These are phyloP conservation scores for Epizoanthus ramosus DNA, from an alignment of 92 coral and sea anemone species.

Conservation along the genomic window DNA sequence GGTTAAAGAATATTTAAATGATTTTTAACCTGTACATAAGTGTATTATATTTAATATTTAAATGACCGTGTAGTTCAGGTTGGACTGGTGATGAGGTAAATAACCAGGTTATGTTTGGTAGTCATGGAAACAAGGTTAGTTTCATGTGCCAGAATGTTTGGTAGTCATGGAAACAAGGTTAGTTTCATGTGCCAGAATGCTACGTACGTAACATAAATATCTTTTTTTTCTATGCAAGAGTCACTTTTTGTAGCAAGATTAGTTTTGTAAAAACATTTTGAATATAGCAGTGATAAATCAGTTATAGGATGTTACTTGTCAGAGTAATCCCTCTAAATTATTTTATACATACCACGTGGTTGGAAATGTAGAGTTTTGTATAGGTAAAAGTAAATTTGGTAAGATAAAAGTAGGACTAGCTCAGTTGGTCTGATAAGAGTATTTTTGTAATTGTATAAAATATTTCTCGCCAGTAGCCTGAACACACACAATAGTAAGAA, in stretches of 20 bases:
- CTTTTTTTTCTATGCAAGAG: conserved; percentile 66
- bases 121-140: conserved; percentile 4
- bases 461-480: conserved; percentile 49
- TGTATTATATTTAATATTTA: conserved; percentile 86
- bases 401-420: conserved; percentile 42
- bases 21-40: conserved; percentile 74
- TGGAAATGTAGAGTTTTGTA: conserved; percentile 55
- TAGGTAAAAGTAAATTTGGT: conserved; percentile 68
- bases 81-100: conserved; percentile 65
- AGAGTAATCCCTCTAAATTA: conserved; percentile 32
- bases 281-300: conserved; percentile 42
- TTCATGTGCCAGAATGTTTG: conserved; percentile 49
- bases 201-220: conserved; percentile 6
- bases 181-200: not conserved
- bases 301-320: conserved; percentile 12
- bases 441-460: conserved; percentile 45
- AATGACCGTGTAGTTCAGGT: conserved; percentile 85
- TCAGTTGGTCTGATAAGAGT: conserved; percentile 41
- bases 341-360: conserved; percentile 34
- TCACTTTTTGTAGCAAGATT: conserved; percentile 90
- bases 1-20: conserved; percentile 64
- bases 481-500: conserved; percentile 22
- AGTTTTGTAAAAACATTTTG: conserved; percentile 91
- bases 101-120: conserved; percentile 50
- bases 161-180: conserved; percentile 11